Evolutionary conservation across 2,113 vertebrate species (phyloP), one percentile per base, ranked within the genome.

Genomic region (Ceyx melanurus): DNA sequence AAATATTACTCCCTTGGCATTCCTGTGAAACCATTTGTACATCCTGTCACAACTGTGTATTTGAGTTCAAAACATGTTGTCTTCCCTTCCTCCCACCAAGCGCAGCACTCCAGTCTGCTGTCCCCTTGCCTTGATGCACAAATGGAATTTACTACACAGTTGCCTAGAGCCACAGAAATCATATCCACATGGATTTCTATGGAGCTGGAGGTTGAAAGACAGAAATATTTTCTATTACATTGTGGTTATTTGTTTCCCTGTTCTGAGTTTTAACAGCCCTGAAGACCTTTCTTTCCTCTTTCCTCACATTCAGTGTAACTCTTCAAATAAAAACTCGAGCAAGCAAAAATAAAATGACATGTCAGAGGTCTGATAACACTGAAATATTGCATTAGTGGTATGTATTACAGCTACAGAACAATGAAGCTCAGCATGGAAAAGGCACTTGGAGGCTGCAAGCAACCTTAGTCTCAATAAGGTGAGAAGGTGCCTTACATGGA

Each of bases 291-390:
- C 25, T 89, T 76, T 83, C 67, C 29, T 76, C 33, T 57, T 66
- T 76, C 51, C 43, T 81, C 60, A 76, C 10, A 64, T 86, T 51
- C 83, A 77, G 70, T 81, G 62, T 13, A 86, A 67, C 45, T 72
- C 40, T 83, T 80, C 35, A 37, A 89, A 33, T 64, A 37, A 81
- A 50, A 91, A 5, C 0, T 31, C 53, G 77, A 81, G 25, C 25
- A 81, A 90, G 73, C n/a, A 88, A 90, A 88, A 82, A 1, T n/a
- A 78, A 73, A 88, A 84, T 45, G n/a, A 86, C 83, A 57, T 67
- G 45, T 78, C 73, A 92, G 53, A 84, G 35, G 62, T 92, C 83
- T 78, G 86, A 61, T 78, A 95, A 90, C n/a, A 65, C 42, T 43
- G 54, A 81, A 93, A 81, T 78, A 81, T 31, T 78, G 7, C 64